Evolutionary conservation across 2,888 invertebrate genomes (phyloP), one percentile per base, ranked within the genome.

Genomic region (Lycia hirtaria): DNA sequence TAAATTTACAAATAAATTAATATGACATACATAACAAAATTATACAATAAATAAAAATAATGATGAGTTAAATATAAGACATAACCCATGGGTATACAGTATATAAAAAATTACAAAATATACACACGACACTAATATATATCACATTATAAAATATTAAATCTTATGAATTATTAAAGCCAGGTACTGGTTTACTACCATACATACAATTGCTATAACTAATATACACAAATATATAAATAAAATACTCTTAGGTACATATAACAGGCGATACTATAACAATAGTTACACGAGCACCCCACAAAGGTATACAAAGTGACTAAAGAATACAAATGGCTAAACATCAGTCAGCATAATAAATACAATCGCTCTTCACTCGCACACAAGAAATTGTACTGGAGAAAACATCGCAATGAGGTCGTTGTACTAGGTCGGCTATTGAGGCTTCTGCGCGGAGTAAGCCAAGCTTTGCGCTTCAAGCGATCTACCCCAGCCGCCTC

Each of bases 401-500:
- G 89, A 88, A 89, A 89, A 83, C 86, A 76, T 72, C 72, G 66
- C 68, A 85, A 83, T 78, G 81, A 72, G 87, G 85, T 72, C 85
- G 70, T 68, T 69, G 62, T 81, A 80, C 82, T 84, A 76, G 84
- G 88, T 75, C 83, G 72, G 80, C 73, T 86, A 85, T 72, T 91
- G 92, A 66, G 95, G 94, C 83, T 94, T 94, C 85, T 97, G 96
- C 67, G 94, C 96, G 67, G 94, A 93, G 88, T 96, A 97, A 62
- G 97, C 97, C 80, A 97, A 86, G 74, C 94, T 94, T 80, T 97
- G 96, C 61, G 96, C 95, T 65, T 96, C 95, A 64, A 95, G 85
- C 55, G 96, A 95, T 72, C 97, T 93, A 53, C 96, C 96, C 96
- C 96, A 96, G 28, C 94, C 94, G 44, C 87, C 83, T 1, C 94